Conservation (phyloP, 2,113 vertebrate species). For the Cinclus cinclus region DNA sequence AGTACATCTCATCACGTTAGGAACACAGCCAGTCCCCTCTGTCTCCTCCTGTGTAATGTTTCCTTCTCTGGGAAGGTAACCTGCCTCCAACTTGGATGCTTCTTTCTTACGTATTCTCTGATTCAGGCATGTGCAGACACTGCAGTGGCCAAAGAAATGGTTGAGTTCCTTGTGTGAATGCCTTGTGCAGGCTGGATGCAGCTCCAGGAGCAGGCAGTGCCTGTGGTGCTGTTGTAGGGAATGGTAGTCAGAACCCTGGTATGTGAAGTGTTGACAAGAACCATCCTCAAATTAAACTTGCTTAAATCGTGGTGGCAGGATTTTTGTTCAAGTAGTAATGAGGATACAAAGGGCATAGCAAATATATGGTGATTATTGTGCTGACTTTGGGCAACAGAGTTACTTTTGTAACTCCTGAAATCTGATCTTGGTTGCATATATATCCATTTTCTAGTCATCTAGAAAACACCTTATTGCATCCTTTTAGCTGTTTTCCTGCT, state of each 20-base stretch:
- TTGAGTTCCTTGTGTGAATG: not conserved
- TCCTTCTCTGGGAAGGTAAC: not conserved
- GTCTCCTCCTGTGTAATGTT: not conserved
- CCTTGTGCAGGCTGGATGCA: not conserved
- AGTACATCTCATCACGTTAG: not conserved
- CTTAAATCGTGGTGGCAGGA: not conserved
- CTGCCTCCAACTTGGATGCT: not conserved
- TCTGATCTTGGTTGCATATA: not conserved
- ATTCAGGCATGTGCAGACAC: not conserved
- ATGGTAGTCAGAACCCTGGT: rapidly evolving
- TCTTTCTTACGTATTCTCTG: not conserved
- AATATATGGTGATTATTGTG: not conserved
- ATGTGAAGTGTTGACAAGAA: not conserved
- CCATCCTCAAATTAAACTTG: not conserved
- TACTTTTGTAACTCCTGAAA: not conserved
- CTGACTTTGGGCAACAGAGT: not conserved
- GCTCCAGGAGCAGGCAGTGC: not conserved
- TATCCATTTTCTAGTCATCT: not conserved
- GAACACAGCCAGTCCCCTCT: not conserved
- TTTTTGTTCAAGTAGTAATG: not conserved
- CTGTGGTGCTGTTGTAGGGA: not conserved
- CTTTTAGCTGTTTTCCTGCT: not conserved
- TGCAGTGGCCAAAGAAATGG: not conserved
- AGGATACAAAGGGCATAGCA: not conserved
- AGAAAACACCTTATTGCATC: not conserved